Evolutionary conservation across 2,797 vertebrate genomes (phyloP).

Genomic region (Meda fulgida): DNA sequence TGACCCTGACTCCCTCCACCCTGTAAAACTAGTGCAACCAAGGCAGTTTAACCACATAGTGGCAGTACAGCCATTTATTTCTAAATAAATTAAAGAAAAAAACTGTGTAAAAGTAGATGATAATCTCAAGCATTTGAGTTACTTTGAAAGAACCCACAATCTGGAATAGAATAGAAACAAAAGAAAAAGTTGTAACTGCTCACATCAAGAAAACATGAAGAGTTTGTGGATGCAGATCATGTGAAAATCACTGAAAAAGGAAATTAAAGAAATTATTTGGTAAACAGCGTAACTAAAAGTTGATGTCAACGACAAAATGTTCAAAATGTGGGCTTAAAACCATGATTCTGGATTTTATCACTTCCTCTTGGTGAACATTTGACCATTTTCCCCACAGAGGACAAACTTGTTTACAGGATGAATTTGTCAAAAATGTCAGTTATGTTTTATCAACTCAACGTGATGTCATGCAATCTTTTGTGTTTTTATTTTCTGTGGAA

Average conservation of each 20-base stretch:
- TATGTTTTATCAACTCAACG: neutral
- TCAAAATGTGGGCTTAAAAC: neutral
- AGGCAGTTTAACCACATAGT: neutral
- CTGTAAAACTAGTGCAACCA: neutral
- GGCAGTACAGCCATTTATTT: conserved; percentile 7
- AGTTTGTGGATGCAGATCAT: neutral
- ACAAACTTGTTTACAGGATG: neutral
- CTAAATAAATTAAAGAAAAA: neutral
- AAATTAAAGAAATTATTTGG: too few relatives aligned
- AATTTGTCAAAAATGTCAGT: neutral
- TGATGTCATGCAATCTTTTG: neutral
- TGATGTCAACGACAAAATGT: neutral
- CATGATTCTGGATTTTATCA: neutral
- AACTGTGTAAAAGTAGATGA: too few relatives aligned
- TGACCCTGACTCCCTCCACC: neutral
- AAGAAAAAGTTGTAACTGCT: neutral
- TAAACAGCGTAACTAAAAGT: neutral
- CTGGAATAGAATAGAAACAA: neutral
- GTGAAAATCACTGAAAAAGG: too few relatives aligned
- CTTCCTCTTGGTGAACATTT: conserved; percentile 1
- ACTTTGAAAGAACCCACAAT: neutral
- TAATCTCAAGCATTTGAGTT: neutral
- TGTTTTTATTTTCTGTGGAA: neutral
- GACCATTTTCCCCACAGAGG: neutral
- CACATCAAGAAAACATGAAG: neutral